Conservation (phyloP, 2,113 vertebrate species). For the Dicentrarchus labrax region DNA sequence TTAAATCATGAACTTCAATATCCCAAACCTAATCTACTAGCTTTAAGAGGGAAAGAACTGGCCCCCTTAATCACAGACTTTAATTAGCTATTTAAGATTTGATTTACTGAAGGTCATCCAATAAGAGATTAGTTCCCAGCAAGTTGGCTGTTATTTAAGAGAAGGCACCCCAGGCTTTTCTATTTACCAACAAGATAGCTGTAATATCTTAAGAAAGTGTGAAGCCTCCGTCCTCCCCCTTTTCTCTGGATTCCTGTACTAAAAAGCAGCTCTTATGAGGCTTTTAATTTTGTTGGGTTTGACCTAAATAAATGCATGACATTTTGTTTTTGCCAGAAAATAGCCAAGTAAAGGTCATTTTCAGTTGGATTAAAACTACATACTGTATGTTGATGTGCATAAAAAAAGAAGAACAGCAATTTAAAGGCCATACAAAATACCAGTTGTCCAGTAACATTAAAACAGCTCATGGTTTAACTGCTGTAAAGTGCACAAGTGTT, state of each 20-base stretch:
- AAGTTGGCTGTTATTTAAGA: conserved; percentile 71
- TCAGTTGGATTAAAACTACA: conserved; percentile 6
- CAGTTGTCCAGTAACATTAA: background rate
- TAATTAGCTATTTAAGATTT: conserved; percentile 81
- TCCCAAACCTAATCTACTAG: conserved; percentile 61
- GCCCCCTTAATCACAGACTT: conserved; percentile 69
- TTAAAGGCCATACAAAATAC: background rate
- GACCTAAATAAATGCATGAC: conserved; percentile 14
- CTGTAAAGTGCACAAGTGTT: background rate
- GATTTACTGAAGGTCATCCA: conserved; percentile 81
- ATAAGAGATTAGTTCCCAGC: conserved; percentile 69
- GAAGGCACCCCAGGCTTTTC: conserved; percentile 55
- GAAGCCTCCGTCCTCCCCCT: conserved; percentile 1
- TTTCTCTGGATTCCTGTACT: conserved; percentile 24
- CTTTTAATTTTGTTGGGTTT: conserved; percentile 26
- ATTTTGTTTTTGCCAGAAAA: conserved; percentile 26
- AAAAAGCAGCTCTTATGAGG: conserved; percentile 12
- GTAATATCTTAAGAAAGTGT: conserved; percentile 45
- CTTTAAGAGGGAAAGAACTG: conserved; percentile 62
- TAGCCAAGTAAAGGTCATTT: conserved; percentile 16
- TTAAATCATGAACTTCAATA: conserved; percentile 75
- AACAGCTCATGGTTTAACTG: background rate
- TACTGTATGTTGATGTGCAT: background rate
- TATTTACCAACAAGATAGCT: conserved; percentile 73
- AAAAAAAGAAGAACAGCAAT: background rate